Percentiles rank a stretch among this genome's conserved stretches.
Evolutionary conservation across 2,113 vertebrate genomes (phyloP).

Genomic region (Oreochromis tanganicae): DNA sequence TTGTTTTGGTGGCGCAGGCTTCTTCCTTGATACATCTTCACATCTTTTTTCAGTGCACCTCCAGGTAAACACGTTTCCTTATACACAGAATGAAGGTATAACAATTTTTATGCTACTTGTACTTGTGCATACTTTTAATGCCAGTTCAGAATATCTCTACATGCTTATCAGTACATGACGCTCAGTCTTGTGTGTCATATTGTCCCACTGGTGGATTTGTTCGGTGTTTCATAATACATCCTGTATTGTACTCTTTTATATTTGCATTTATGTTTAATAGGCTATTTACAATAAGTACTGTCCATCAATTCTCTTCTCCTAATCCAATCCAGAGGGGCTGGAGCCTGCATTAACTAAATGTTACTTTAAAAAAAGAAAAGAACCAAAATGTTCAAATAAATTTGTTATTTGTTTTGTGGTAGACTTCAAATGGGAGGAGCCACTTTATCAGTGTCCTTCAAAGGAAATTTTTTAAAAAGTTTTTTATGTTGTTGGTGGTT

Average conservation of each 20-base stretch:
- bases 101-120: background rate
- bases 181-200: background rate
- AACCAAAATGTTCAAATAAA: background rate
- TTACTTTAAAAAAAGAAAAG: background rate
- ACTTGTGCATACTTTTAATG: background rate
- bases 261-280: background rate
- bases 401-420: background rate
- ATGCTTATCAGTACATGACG: background rate
- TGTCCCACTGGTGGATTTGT: background rate
- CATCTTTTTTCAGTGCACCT: background rate
- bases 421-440: background rate
- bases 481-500: background rate
- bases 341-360: background rate
- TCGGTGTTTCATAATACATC: accelerated
- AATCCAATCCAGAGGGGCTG: background rate
- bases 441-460: background rate
- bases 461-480: too few species aligned
- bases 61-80: background rate
- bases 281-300: background rate
- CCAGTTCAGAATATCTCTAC: background rate
- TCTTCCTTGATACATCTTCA: accelerated
- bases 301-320: background rate
- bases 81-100: background rate
- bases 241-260: background rate
- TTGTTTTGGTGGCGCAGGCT: background rate